Percentiles rank a stretch among this genome's conserved stretches.
Evolutionary conservation across 2,888 invertebrate genomes (phyloP).

Genomic region (Eudemis profundana): DNA sequence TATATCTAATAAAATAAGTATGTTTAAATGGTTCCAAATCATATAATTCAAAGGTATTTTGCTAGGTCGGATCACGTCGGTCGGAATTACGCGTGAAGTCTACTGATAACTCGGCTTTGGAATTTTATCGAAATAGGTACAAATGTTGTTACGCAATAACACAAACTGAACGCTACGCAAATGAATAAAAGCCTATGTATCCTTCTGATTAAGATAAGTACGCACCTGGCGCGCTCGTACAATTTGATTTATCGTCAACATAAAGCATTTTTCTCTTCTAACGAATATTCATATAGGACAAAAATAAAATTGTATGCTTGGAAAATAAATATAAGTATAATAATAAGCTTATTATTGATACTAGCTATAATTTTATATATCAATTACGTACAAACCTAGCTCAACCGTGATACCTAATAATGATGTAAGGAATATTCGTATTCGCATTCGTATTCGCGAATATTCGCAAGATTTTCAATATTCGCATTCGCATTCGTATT

Average conservation of each 20-base stretch:
- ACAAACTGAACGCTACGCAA: background rate
- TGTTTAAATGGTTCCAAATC: slow-evolving; percentile 3
- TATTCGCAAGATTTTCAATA: too few species aligned
- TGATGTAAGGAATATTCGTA: background rate
- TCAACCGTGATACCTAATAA: background rate
- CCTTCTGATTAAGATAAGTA: background rate
- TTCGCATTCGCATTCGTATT: too few species aligned
- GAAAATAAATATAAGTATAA: background rate
- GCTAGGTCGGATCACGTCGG: slow-evolving; percentile 39
- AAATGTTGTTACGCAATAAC: slow-evolving; percentile 28
- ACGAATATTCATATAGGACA: too few species aligned
- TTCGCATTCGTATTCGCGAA: too few species aligned
- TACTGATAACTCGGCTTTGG: slow-evolving; percentile 29
- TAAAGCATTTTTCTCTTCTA: too few species aligned
- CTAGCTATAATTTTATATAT: background rate
- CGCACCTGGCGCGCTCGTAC: background rate
- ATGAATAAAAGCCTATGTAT: slow-evolving; percentile 5
- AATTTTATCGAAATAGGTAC: slow-evolving; percentile 36
- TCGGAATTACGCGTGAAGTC: slow-evolving; percentile 31
- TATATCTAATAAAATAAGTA: background rate
- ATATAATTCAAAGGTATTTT: slow-evolving; percentile 1
- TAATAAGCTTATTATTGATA: background rate
- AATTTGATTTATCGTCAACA: background rate
- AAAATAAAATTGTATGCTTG: background rate
- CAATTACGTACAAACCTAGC: background rate